Conservation (phyloP, 1,140 invertebrate genomes). For the Neodiprion lecontei region DNA sequence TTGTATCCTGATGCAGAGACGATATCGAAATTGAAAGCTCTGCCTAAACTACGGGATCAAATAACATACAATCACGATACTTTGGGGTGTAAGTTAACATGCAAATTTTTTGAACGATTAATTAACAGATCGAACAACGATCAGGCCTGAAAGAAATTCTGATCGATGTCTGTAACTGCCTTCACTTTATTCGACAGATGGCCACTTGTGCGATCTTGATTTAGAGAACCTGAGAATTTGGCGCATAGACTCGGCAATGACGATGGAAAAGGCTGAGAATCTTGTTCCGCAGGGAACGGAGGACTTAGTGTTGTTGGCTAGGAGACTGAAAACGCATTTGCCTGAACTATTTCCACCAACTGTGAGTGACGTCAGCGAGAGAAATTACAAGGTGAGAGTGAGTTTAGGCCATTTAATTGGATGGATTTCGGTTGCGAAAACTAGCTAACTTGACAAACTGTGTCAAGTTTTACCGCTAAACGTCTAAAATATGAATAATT, state of each 20-base stretch:
- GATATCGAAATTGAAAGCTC: conserved; percentile 31
- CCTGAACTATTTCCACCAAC: conserved; percentile 45
- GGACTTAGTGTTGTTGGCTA: conserved; percentile 51
- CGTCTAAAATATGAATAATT: too few species aligned
- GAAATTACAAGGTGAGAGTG: conserved; percentile 39
- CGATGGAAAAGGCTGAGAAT: conserved; percentile 35
- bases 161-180: too few species aligned
- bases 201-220: conserved; percentile 54
- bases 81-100: conserved; percentile 37
- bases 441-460: too few species aligned
- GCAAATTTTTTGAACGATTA: background rate
- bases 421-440: too few species aligned
- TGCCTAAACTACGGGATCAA: conserved; percentile 41
- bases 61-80: conserved; percentile 47
- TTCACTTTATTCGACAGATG: conserved; percentile 17
- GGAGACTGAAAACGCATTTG: conserved; percentile 51
- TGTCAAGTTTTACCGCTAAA: too few species aligned
- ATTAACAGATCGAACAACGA: too few species aligned
- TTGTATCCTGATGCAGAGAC: conserved; percentile 41
- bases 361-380: conserved; percentile 30
- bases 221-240: conserved; percentile 51
- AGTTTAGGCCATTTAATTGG: too few species aligned
- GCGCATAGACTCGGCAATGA: conserved; percentile 42
- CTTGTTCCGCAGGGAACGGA: conserved; percentile 52
- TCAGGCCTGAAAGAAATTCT: too few species aligned